A percentile compares a stretch with the other conserved stretches of the same genome.
phyloP scores from a whole-genome alignment of 1,140 invertebrate genomes.

The Diachasmimorpha longicaudata region DNA sequence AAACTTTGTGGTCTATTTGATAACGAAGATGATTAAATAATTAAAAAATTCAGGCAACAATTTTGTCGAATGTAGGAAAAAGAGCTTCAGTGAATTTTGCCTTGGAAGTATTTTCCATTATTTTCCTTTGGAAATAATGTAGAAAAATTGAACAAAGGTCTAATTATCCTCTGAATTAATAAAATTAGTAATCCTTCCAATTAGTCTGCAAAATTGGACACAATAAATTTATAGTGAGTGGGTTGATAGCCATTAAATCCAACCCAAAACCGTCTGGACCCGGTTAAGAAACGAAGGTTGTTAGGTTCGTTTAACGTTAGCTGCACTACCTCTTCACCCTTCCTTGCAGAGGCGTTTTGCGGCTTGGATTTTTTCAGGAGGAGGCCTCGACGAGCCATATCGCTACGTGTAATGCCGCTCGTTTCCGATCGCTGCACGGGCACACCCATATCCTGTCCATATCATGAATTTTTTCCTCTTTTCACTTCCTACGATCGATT shows the following conservation, averaged over 20 bases:
- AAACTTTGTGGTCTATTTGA: too few relatives aligned
- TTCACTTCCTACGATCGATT: constrained; percentile 31
- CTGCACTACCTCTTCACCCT: background rate
- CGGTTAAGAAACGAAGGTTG: background rate
- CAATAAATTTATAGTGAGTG: background rate
- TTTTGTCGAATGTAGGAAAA: too few relatives aligned
- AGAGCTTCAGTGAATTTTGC: too few relatives aligned
- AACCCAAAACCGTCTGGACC: background rate
- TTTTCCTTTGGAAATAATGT: too few relatives aligned
- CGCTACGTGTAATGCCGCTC: constrained; percentile 1
- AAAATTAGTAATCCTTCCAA: background rate
- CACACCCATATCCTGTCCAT: constrained; percentile 27
- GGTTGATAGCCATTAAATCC: background rate
- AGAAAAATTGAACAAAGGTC: background rate
- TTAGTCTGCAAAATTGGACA: background rate
- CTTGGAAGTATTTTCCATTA: too few relatives aligned
- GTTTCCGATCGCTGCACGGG: constrained; percentile 26
- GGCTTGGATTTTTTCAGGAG: background rate
- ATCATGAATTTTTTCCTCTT: constrained; percentile 21
- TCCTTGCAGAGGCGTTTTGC: background rate
- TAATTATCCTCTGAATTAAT: background rate
- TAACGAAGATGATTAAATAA: too few relatives aligned
- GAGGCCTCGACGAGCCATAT: background rate
- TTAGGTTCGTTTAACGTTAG: background rate
- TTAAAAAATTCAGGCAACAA: too few relatives aligned